A percentile compares a stretch with the other conserved stretches of the same genome.
phyloP scores from a whole-genome alignment of 2,113 vertebrate species.

The Neopipo cinnamomea region DNA sequence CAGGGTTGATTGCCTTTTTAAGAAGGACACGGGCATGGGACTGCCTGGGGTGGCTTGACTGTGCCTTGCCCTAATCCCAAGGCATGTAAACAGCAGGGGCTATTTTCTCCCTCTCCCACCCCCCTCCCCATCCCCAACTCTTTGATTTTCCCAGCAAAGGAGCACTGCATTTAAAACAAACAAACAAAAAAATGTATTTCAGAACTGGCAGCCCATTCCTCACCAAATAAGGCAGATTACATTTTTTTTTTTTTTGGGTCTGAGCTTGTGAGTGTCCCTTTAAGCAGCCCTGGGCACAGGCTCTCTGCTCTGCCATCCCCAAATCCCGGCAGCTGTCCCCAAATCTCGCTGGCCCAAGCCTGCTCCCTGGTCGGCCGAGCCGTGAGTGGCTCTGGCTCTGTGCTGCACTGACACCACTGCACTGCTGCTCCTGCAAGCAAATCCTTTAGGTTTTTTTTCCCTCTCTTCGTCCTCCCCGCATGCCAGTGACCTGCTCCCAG shows the following conservation, averaged over 20 bases:
- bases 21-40: background rate
- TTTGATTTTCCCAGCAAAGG: slow-evolving; percentile 63
- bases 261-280: slow-evolving; percentile 29
- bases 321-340: background rate
- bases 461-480: background rate
- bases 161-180: background rate
- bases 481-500: background rate
- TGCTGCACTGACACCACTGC: background rate
- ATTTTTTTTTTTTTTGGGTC: background rate
- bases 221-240: slow-evolving; percentile 67
- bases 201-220: slow-evolving; percentile 31
- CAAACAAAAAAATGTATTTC: slow-evolving; percentile 44
- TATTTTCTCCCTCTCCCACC: slow-evolving; percentile 1
- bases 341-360: background rate
- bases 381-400: background rate
- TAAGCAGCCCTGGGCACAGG: slow-evolving; percentile 13
- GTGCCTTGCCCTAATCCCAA: slow-evolving; percentile 27
- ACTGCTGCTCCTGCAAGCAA: background rate
- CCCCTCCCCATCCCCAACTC: background rate
- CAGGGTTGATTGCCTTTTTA: background rate
- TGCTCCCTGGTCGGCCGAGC: background rate
- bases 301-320: background rate
- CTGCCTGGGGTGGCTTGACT: background rate
- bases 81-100: slow-evolving; percentile 40
- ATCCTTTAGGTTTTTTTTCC: background rate